phyloP scores from a whole-genome alignment of 2,797 vertebrate species.

The Ctenopoma kingsleyae region DNA sequence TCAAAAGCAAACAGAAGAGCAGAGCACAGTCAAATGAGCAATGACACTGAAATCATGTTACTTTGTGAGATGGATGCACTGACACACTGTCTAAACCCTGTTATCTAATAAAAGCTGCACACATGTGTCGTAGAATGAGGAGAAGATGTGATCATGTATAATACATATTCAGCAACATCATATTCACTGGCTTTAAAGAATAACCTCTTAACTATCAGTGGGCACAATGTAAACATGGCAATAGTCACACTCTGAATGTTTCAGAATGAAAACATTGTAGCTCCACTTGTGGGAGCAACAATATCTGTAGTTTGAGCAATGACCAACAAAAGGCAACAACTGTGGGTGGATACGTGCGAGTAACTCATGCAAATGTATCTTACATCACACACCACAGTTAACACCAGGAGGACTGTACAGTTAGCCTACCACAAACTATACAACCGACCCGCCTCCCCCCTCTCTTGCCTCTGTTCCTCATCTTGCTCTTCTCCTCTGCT shows the following conservation, averaged over 20 bases:
- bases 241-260: slow-evolving; percentile 49
- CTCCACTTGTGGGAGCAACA: slow-evolving; percentile 44
- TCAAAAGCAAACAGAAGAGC: slow-evolving; percentile 51
- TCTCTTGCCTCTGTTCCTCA: slow-evolving; percentile 88
- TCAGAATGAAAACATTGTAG: slow-evolving; percentile 60
- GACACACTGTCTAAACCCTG: slow-evolving; percentile 8
- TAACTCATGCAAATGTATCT: slow-evolving; percentile 77
- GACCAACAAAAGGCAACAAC: slow-evolving; percentile 55
- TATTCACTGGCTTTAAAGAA: neutral
- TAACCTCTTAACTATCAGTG: slow-evolving; percentile 6
- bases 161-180: slow-evolving; percentile 2
- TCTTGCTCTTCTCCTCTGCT: slow-evolving; percentile 90
- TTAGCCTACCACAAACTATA: slow-evolving; percentile 89
- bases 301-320: slow-evolving; percentile 53
- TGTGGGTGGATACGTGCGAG: slow-evolving; percentile 75
- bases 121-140: slow-evolving; percentile 15
- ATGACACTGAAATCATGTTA: slow-evolving; percentile 49
- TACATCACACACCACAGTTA: slow-evolving; percentile 76
- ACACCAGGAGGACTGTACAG: slow-evolving; percentile 74
- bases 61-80: slow-evolving; percentile 63
- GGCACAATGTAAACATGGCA: slow-evolving; percentile 49
- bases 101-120: slow-evolving; percentile 16
- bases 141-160: neutral
- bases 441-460: slow-evolving; percentile 89
- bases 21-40: slow-evolving; percentile 59